phyloP scores from a whole-genome alignment of 2,888 invertebrate genomes.

The Omphaloscelis lunosa region DNA sequence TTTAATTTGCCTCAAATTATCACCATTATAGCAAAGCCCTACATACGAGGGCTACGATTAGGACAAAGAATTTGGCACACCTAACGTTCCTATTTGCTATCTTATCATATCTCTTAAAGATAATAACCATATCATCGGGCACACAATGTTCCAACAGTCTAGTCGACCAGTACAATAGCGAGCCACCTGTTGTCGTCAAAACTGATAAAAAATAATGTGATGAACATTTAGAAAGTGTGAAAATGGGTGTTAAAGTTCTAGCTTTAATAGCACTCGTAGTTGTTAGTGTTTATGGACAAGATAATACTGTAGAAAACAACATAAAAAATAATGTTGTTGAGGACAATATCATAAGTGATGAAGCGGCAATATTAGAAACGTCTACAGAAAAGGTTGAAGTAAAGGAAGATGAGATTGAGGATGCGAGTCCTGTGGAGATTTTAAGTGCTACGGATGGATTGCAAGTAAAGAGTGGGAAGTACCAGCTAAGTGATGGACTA shows the following conservation, averaged over 20 bases:
- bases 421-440: slow-evolving; percentile 76
- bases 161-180: slow-evolving; percentile 82
- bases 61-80: slow-evolving; percentile 90
- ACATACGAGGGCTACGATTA: slow-evolving; percentile 80
- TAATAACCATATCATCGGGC: slow-evolving; percentile 86
- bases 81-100: slow-evolving; percentile 89
- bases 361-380: slow-evolving; percentile 46
- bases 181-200: slow-evolving; percentile 82
- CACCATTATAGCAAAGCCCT: slow-evolving; percentile 68
- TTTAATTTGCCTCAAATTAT: slow-evolving; percentile 56
- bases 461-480: slow-evolving; percentile 84
- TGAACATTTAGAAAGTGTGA: slow-evolving; percentile 76
- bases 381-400: slow-evolving; percentile 57
- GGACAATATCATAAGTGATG: slow-evolving; percentile 63
- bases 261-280: slow-evolving; percentile 80
- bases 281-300: slow-evolving; percentile 84
- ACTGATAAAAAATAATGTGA: slow-evolving; percentile 83
- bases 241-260: slow-evolving; percentile 84
- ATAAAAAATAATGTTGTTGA: slow-evolving; percentile 73
- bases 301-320: slow-evolving; percentile 75
- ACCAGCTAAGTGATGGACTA: slow-evolving; percentile 82
- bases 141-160: slow-evolving; percentile 81
- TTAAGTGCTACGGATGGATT: slow-evolving; percentile 73
- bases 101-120: slow-evolving; percentile 87
- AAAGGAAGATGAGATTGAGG: slow-evolving; percentile 70